Base-by-base conservation (phyloP, 2,888 invertebrate genomes). In the Drepana falcataria region DNA sequence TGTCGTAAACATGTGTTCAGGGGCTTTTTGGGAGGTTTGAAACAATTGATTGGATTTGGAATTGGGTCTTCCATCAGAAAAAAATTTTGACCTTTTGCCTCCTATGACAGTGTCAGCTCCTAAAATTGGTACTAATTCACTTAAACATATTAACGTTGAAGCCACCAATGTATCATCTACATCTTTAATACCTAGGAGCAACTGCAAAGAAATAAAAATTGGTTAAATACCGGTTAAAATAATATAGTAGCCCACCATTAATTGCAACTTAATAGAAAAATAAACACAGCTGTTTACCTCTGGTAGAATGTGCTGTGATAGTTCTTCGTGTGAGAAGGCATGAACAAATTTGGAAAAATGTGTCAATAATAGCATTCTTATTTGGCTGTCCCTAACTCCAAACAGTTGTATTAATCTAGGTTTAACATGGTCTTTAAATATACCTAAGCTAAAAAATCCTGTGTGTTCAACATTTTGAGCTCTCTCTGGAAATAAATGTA, bases 61-160 rank as follows among this genome's bases (percentile, higher is more conserved):
- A 75, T 94, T 95, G 2, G 98, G 98, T 67, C 95, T 92, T 4
- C 97, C 97, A 78, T 97, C 97, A 35, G 96, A 95, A 77, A 98
- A 98, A 54, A 96, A 88, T 78, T 95, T 95, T 1, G 93, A 93
- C 61, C 97, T 92, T 72, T 94, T 94, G 0, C 96, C 96, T 2
- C 97, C 97, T 49, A 98, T 95, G 0, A 98, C 97, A 34, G 94
- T 92, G n/a, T 94, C 92, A 9, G 97, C 95, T 9, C 98, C 98
- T 53, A 97, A 88, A 60, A 97, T 93, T 1, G 96, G 96, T 35
- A 98, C 95, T 56, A 98, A 85, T 71, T 96, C 95, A 56, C 97
- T 96, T 56, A 98, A 83, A 53, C 96, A 95, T 55, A 94, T 93
- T 52, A 98, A 87, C 7, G 97, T 97, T 57, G 94, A 94, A 35